Evolutionary conservation across 2,888 invertebrate species (phyloP).

Genomic region (Tholera decimalis): DNA sequence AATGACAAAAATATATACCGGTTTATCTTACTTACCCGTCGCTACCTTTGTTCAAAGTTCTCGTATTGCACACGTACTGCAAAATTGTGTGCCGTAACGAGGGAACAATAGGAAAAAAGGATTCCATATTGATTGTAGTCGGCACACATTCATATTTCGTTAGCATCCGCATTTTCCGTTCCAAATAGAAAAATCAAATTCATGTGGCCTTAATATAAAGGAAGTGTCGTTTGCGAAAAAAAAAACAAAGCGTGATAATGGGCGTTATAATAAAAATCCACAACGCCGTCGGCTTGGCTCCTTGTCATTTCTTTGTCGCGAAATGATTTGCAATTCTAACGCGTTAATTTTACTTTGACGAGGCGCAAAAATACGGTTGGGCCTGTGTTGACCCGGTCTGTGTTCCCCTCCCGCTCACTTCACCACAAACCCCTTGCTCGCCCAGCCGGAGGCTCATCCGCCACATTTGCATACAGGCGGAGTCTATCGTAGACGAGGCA

Average conservation of each 20-base stretch:
- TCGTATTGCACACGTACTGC: constrained; percentile 37
- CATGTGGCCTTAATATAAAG: constrained; percentile 76
- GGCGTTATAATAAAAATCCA: constrained; percentile 88
- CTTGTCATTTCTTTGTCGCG: constrained; percentile 88
- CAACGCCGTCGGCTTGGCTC: constrained; percentile 77
- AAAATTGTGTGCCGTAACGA: constrained; percentile 59
- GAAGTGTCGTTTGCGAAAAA: constrained; percentile 68
- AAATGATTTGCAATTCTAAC: constrained; percentile 90
- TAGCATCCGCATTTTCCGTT: constrained; percentile 70
- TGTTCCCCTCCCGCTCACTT: constrained; percentile 49
- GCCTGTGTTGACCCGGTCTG: constrained; percentile 77
- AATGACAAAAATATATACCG: neutral
- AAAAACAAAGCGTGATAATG: constrained; percentile 81
- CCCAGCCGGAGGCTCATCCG: constrained; percentile 80
- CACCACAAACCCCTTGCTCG: constrained; percentile 60
- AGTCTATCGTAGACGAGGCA: constrained; percentile 81
- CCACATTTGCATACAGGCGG: constrained; percentile 88
- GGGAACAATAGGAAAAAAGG: constrained; percentile 68
- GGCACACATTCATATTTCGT: constrained; percentile 71
- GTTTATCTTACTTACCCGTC: constrained; percentile 6
- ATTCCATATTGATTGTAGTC: constrained; percentile 72
- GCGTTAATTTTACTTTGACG: constrained; percentile 90
- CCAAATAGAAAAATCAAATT: constrained; percentile 78
- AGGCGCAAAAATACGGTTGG: constrained; percentile 87
- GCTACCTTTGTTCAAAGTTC: constrained; percentile 28